phyloP scores from a whole-genome alignment of 2,888 invertebrate genomes.

The Hirtodrosophila trivittata region DNA sequence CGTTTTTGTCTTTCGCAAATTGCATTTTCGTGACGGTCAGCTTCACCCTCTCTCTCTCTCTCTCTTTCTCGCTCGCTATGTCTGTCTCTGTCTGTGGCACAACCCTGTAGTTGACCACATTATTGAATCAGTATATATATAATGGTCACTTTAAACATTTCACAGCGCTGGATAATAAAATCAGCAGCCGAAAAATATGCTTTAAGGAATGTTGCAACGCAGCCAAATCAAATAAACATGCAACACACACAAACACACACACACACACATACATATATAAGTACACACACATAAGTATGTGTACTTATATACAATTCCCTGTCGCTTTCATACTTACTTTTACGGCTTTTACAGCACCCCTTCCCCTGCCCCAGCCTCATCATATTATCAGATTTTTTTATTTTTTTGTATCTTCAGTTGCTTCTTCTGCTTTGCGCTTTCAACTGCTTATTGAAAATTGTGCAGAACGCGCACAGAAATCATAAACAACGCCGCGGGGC shows the following conservation, averaged over 20 bases:
- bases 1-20: slow-evolving; percentile 68
- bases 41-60: not conserved
- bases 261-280: not conserved
- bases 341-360: not conserved
- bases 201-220: slow-evolving; percentile 56
- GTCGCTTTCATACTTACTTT: not conserved
- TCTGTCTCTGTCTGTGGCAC: slow-evolving; percentile 12
- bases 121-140: slow-evolving; percentile 73
- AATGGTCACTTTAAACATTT: slow-evolving; percentile 37
- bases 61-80: not conserved
- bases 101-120: slow-evolving; percentile 43
- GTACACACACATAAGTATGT: too few relatives aligned
- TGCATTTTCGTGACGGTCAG: slow-evolving; percentile 78
- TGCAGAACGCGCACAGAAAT: slow-evolving; percentile 62
- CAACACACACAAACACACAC: slow-evolving; percentile 31
- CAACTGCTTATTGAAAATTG: slow-evolving; percentile 75
- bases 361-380: slow-evolving; percentile 10
- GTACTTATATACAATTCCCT: not conserved
- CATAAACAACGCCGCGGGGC: slow-evolving; percentile 74
- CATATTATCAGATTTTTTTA: slow-evolving; percentile 25
- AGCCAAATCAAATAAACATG: slow-evolving; percentile 63
- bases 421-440: slow-evolving; percentile 34
- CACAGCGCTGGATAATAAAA: slow-evolving; percentile 37
- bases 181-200: slow-evolving; percentile 58
- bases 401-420: slow-evolving; percentile 24